phyloP scores from a whole-genome alignment of 2,113 vertebrate species.

The Pipra filicauda region DNA sequence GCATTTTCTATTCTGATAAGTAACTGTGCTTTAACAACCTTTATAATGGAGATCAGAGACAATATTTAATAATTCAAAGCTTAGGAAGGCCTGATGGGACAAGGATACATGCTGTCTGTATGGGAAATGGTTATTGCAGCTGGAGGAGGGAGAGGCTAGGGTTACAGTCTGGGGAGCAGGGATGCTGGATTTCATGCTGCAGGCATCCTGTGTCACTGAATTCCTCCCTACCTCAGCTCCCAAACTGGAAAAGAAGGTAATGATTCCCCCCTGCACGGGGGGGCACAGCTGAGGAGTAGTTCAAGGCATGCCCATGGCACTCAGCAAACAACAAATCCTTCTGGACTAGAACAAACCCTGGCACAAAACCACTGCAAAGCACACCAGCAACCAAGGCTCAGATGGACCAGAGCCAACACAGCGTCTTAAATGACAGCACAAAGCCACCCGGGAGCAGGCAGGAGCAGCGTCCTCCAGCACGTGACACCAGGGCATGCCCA shows the following conservation, averaged over 20 bases:
- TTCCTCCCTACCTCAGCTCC: neutral
- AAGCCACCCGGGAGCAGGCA: neutral
- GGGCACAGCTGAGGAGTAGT: fast-evolving
- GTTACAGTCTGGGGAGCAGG: neutral
- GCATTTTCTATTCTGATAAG: neutral
- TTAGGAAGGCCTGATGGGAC: neutral
- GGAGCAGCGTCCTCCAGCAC: neutral
- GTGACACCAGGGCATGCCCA: neutral
- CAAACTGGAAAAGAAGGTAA: fast-evolving
- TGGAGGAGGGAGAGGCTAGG: neutral
- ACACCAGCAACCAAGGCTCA: neutral
- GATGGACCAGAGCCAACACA: neutral
- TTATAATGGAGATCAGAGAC: neutral
- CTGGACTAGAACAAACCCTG: neutral
- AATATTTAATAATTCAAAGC: conserved; percentile 22
- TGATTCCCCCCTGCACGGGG: no score
- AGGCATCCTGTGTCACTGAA: neutral
- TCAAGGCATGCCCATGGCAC: neutral
- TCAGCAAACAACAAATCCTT: neutral
- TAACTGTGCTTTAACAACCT: neutral
- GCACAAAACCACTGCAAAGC: neutral
- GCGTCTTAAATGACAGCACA: neutral
- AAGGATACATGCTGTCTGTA: neutral
- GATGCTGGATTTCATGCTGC: neutral
- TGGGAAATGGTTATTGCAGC: neutral